These are phyloP conservation scores for Colletes latitarsis DNA, from an alignment of 1,140 invertebrate species.

Conservation along the genomic window DNA sequence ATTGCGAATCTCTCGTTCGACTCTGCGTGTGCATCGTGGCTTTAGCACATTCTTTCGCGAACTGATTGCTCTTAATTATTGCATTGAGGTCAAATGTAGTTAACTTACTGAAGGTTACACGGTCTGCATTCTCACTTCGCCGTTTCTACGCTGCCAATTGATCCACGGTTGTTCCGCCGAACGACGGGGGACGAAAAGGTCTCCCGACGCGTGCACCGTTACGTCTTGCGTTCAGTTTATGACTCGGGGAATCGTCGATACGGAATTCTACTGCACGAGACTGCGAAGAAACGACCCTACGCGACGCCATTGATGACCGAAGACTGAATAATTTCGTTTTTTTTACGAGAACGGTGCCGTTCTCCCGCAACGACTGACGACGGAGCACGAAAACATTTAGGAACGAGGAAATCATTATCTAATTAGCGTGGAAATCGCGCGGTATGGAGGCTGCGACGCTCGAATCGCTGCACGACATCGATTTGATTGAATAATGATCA, in stretches of 20 bases:
- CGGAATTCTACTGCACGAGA: no score
- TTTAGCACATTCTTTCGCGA: constrained; percentile 60
- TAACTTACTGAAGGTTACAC: constrained; percentile 66
- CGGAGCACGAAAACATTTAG: constrained; percentile 24
- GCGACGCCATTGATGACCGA: no score
- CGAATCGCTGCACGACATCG: constrained; percentile 1
- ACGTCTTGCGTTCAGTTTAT: background rate
- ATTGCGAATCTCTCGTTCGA: constrained; percentile 40
- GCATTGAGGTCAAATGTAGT: constrained; percentile 74
- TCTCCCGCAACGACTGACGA: background rate
- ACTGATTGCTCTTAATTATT: constrained; percentile 75
- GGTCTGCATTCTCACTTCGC: constrained; percentile 47
- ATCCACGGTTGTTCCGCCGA: constrained; percentile 36
- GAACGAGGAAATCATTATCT: constrained; percentile 58
- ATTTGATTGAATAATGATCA: constrained; percentile 47
- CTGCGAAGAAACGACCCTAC: background rate
- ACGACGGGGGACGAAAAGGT: background rate
- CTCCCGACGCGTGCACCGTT: constrained; percentile 22
- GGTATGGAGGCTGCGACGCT: background rate
- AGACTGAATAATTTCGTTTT: no score
- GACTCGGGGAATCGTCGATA: no score
- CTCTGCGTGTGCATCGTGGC: background rate
- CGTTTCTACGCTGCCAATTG: constrained; percentile 34
- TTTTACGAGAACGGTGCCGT: background rate
- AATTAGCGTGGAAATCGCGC: constrained; percentile 24